Base-by-base conservation (phyloP, 2,113 vertebrate genomes). In the Promerops cafer region DNA sequence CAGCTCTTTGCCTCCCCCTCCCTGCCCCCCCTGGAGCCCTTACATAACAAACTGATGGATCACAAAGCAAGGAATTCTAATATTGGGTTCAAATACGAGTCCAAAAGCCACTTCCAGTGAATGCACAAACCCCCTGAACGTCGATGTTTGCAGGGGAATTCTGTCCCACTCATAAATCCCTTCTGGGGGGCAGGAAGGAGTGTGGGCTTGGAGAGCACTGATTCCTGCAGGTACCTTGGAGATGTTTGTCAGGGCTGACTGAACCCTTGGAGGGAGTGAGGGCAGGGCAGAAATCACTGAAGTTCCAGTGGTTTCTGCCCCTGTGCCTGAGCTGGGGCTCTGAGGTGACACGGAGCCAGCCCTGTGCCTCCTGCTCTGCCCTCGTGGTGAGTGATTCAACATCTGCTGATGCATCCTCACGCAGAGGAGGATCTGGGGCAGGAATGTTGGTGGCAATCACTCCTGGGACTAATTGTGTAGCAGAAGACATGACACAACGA, bases 391-490 rank as follows among this genome's bases (percentile, higher is more conserved):
- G 39, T 7, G 60, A 47, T 16, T n/a, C 37, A 11, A 2, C 19
- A 8, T 11, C 72, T 16, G 40, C 3, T 17, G 54, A 1, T 19
- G 18, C 40, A 1, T 6, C 45, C 0, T 47, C 64, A 13, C n/a
- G 0, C 27, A 0, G 12, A 4, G 42, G 6, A 7, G 76, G 5
- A 0, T 13, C 26, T 27, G 5, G 66, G 63, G 49, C 60, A 71
- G 56, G 24, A 5, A 0, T 4, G 12, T 0, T 16, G 70, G 14
- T 52, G 91, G 8, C 66, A 24, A 0, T 31, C 2, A 0, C 50
- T 28, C 52, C 66, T 75, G 21, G 91, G 14, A 23, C 35, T 39
- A 0, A 15, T 21, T 39, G 44, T 35, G 35, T 1, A 39, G 24
- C 30, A 75, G 39, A 35, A 40, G 3, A 4, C 28, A 4, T 1